Conservation (phyloP, 2,797 vertebrate genomes). For the Chloroceryle inda region DNA sequence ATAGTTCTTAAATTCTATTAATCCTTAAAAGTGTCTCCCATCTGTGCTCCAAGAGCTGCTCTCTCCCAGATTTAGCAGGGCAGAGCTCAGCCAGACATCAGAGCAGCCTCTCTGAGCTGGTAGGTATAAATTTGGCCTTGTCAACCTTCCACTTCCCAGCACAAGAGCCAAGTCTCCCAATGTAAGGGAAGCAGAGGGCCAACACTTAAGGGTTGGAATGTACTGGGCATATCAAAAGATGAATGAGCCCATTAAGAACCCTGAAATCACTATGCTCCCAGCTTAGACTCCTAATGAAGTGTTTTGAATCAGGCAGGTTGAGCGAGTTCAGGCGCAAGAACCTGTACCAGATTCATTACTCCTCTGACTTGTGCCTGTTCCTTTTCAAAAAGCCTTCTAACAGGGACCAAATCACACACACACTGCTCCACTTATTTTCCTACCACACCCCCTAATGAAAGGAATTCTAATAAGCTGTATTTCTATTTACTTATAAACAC, state of each 20-base stretch:
- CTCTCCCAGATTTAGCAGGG: background rate
- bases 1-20: background rate
- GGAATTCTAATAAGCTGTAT: background rate
- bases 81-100: background rate
- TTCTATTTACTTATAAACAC: conserved; percentile 32
- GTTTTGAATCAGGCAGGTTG: background rate
- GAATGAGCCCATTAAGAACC: background rate
- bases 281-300: background rate
- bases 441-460: background rate
- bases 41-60: background rate
- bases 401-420: background rate
- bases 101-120: background rate
- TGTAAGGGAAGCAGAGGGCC: background rate
- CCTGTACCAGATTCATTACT: background rate
- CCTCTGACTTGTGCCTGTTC: background rate
- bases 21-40: background rate
- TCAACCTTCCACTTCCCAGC: background rate
- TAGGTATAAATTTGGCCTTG: background rate
- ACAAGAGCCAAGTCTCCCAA: no score
- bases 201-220: no score
- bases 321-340: background rate
- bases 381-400: background rate
- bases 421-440: background rate
- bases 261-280: background rate
- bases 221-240: background rate